phyloP scores from a whole-genome alignment of 2,888 invertebrate species.

The Hofmannophila pseudospretella region DNA sequence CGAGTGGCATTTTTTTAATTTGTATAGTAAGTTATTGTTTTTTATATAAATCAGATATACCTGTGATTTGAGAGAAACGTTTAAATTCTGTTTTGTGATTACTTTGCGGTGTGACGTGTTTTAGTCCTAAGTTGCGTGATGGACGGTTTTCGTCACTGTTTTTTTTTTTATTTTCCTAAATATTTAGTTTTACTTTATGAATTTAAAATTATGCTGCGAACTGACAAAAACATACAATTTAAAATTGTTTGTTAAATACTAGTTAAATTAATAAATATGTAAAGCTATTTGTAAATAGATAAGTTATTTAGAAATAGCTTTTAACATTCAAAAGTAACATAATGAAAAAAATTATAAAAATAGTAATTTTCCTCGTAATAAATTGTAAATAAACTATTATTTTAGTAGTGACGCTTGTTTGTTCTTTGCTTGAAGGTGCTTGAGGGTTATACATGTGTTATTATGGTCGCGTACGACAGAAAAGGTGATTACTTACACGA shows the following conservation, averaged over 20 bases:
- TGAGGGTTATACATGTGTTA: too few species aligned
- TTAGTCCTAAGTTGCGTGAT: conserved; percentile 41
- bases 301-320: conserved; percentile 64
- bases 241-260: conserved; percentile 12
- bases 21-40: conserved; percentile 74
- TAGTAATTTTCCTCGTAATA: conserved; percentile 61
- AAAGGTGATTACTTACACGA: too few species aligned
- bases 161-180: neutral
- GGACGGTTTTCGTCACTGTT: conserved; percentile 2
- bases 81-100: conserved; percentile 59
- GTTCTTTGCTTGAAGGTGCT: conserved; percentile 15
- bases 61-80: conserved; percentile 57
- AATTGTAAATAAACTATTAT: conserved; percentile 74
- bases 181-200: conserved; percentile 1
- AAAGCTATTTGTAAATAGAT: conserved; percentile 68
- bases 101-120: conserved; percentile 39
- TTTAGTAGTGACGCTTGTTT: conserved; percentile 55
- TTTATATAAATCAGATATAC: conserved; percentile 52
- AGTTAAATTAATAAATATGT: conserved; percentile 16
- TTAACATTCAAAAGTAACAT: conserved; percentile 52
- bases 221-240: conserved; percentile 9
- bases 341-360: conserved; percentile 57
- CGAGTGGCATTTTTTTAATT: conserved; percentile 59
- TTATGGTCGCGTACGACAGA: too few species aligned
- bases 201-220: conserved; percentile 8